Conservation (phyloP, 1,140 invertebrate species). For the Ceratina calcarata region DNA sequence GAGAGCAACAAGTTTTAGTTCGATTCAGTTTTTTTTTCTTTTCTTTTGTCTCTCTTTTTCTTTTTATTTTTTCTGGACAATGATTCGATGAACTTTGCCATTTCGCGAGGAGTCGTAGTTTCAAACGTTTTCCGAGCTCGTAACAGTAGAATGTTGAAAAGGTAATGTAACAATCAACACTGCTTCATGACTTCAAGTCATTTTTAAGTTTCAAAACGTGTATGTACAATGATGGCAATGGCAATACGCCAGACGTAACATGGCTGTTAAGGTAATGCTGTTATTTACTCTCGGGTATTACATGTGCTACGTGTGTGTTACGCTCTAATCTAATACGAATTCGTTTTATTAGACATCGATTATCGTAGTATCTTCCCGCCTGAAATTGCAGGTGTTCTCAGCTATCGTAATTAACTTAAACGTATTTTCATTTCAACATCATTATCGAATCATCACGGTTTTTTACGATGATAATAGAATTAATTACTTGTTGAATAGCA, state of each 20-base stretch:
- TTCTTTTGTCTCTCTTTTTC: constrained; percentile 28
- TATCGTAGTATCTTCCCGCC: constrained; percentile 26
- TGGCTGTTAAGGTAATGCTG: constrained; percentile 54
- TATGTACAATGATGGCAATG: constrained; percentile 42
- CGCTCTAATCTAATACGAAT: constrained; percentile 44
- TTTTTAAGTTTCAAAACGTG: constrained; percentile 51
- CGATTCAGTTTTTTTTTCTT: background rate
- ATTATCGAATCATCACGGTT: constrained; percentile 38
- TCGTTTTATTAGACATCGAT: constrained; percentile 47
- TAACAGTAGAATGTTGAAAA: no score
- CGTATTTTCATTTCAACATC: background rate
- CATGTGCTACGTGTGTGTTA: constrained; percentile 38
- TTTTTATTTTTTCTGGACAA: no score
- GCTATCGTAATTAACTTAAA: constrained; percentile 17
- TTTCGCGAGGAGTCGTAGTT: no score
- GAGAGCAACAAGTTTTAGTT: no score
- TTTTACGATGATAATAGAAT: constrained; percentile 36
- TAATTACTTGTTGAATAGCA: constrained; percentile 25
- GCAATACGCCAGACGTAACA: constrained; percentile 27
- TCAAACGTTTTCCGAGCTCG: no score
- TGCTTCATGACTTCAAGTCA: constrained; percentile 15
- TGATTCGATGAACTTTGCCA: no score
- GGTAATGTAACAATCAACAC: no score
- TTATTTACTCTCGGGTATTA: constrained; percentile 55
- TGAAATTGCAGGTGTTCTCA: constrained; percentile 33